Conservation (phyloP, 2,113 vertebrate genomes). For the Ciconia maguari region DNA sequence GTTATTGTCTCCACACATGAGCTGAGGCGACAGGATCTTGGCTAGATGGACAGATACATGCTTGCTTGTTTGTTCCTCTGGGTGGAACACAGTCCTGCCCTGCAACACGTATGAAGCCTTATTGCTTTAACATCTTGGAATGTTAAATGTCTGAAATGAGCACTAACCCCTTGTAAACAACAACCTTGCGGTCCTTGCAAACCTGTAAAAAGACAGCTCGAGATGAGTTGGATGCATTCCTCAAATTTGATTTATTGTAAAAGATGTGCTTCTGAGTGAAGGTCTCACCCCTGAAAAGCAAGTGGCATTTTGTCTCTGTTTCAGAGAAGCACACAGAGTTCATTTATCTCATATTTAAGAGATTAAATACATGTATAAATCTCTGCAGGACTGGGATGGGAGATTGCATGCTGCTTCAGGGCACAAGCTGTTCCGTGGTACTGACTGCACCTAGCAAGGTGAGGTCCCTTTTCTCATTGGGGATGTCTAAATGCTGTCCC, state of each 20-base stretch:
- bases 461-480: not conserved
- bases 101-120: not conserved
- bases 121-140: conserved; percentile 2
- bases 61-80: conserved; percentile 30
- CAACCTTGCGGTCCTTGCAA: not conserved
- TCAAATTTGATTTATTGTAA: not conserved
- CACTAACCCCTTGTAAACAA: not conserved
- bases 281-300: not conserved
- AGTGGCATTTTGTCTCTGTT: not conserved
- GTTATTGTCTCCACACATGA: not conserved
- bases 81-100: not conserved
- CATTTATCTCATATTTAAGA: not conserved
- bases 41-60: not conserved
- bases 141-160: not conserved
- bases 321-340: not conserved
- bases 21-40: not conserved
- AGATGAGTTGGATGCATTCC: not conserved
- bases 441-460: not conserved
- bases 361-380: not conserved
- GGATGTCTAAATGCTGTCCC: not conserved
- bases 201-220: not conserved
- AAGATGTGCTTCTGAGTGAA: not conserved
- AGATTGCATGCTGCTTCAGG: not conserved
- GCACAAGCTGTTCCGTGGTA: fast-evolving
- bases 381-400: not conserved